Evolutionary conservation across 2,888 invertebrate species (phyloP).

Genomic region (Gryllus longicercus): DNA sequence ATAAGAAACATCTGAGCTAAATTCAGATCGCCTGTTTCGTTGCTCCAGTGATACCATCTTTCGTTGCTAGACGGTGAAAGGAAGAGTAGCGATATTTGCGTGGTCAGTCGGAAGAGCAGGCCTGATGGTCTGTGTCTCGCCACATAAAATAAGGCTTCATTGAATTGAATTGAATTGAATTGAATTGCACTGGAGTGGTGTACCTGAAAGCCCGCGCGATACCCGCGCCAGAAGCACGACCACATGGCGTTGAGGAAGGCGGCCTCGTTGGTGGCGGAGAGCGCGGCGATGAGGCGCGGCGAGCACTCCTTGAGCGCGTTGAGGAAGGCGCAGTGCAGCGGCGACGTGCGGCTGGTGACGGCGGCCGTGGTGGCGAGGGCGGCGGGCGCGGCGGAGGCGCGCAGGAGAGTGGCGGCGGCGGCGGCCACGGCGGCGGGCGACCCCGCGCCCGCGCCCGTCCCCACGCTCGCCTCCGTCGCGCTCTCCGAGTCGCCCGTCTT

Average conservation of each 20-base stretch:
- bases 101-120: not conserved
- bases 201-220: not conserved
- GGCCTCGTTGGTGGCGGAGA: not conserved
- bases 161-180: not conserved
- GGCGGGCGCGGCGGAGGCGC: too few relatives aligned
- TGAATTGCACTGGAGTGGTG: not conserved
- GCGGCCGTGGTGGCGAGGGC: too few relatives aligned
- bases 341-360: not conserved
- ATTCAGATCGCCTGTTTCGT: too few relatives aligned
- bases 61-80: too few relatives aligned
- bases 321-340: not conserved
- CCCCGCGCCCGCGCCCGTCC: too few relatives aligned
- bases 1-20: too few relatives aligned
- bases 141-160: not conserved
- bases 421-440: too few relatives aligned
- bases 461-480: too few relatives aligned
- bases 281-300: not conserved
- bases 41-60: too few relatives aligned
- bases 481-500: too few relatives aligned
- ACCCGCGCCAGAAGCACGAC: not conserved
- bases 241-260: conserved; percentile 17
- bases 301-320: not conserved
- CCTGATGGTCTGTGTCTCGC: not conserved
- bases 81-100: too few relatives aligned
- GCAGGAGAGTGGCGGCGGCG: too few relatives aligned